Conservation (phyloP, 2,797 vertebrate species). For the Propithecus deckenii region DNA sequence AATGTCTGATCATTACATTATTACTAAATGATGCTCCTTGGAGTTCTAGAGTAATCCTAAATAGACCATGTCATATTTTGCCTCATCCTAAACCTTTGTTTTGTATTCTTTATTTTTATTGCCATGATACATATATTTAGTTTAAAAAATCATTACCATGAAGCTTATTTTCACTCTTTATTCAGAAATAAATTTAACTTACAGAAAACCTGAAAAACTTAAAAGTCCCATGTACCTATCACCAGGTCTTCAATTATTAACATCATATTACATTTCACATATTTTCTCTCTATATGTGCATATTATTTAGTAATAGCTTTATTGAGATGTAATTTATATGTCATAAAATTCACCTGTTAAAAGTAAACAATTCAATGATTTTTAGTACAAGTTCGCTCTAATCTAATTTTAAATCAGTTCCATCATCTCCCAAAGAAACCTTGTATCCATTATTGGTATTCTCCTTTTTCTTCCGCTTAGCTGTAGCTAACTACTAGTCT, state of each 20-base stretch:
- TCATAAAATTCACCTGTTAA: background rate
- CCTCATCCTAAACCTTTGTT: background rate
- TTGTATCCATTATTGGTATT: background rate
- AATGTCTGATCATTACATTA: background rate
- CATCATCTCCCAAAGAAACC: background rate
- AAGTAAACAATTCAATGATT: background rate
- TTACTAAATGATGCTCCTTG: background rate
- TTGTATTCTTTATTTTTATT: background rate
- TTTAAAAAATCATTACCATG: background rate
- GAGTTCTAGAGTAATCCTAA: background rate
- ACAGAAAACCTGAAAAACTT: background rate
- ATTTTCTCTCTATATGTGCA: background rate
- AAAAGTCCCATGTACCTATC: background rate
- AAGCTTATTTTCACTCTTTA: constrained; percentile 8
- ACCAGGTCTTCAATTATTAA: background rate
- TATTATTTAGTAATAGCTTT: background rate
- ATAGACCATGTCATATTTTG: background rate
- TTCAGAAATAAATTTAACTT: background rate
- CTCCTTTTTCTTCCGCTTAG: background rate
- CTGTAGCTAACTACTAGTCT: background rate
- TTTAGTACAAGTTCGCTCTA: background rate
- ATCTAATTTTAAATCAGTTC: background rate
- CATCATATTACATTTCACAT: background rate
- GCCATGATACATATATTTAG: background rate
- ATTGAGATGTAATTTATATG: background rate